phyloP scores from a whole-genome alignment of 2,888 invertebrate species.

The Hydrotaea diabolus region DNA sequence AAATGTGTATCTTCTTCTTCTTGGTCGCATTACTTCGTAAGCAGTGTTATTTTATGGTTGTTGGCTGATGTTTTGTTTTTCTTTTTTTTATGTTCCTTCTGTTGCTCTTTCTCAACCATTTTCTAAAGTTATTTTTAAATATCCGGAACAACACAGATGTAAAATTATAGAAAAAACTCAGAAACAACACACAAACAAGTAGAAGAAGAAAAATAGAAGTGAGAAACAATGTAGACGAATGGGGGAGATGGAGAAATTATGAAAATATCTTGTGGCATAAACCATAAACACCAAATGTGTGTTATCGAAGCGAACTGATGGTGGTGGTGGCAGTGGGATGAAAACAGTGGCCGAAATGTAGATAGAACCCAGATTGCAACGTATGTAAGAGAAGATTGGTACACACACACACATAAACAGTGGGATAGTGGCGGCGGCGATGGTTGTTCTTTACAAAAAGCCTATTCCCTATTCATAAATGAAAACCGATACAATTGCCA shows the following conservation, averaged over 20 bases:
- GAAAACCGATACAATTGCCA: constrained; percentile 11
- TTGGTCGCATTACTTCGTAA: constrained; percentile 6
- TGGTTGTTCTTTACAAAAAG: constrained; percentile 13
- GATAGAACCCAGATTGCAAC: neutral
- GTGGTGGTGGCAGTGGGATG: neutral
- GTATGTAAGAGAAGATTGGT: neutral
- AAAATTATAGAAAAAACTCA: constrained; percentile 23
- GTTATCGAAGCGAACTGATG: too few relatives aligned
- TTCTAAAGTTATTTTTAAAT: constrained; percentile 60
- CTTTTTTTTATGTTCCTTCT: constrained; percentile 1
- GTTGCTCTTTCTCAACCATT: constrained; percentile 10
- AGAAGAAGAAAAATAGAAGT: neutral
- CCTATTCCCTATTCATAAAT: neutral
- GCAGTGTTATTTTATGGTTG: neutral
- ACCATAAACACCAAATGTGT: too few relatives aligned
- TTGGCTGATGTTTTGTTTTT: constrained; percentile 2
- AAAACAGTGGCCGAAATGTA: constrained; percentile 28
- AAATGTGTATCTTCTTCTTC: constrained; percentile 19
- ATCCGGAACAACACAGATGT: constrained; percentile 63
- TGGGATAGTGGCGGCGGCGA: neutral
- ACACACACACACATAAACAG: neutral
- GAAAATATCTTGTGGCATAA: constrained; percentile 4
- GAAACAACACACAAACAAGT: neutral
- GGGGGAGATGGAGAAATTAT: neutral
- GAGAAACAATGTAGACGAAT: neutral